Percentiles rank a stretch among this genome's conserved stretches.
phyloP scores from a whole-genome alignment of 2,113 vertebrate genomes.

The Daboia siamensis region DNA sequence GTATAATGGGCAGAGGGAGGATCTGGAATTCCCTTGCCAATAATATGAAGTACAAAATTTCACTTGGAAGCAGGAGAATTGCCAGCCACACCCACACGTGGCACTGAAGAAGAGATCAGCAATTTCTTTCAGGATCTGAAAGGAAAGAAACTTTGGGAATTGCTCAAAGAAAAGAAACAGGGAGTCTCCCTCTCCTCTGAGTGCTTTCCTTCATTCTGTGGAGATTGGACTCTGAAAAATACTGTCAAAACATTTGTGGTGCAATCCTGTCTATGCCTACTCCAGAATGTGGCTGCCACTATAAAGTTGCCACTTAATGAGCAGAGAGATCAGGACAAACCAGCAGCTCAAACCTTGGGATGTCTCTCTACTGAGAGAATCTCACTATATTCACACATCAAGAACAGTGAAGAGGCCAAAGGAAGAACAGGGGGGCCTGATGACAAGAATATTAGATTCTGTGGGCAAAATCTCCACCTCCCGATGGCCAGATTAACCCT shows the following conservation, averaged over 20 bases:
- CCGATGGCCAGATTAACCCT: not conserved
- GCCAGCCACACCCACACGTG: constrained; percentile 10
- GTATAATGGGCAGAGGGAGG: not conserved
- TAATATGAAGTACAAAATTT: not conserved
- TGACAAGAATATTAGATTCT: not conserved
- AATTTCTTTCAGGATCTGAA: not conserved
- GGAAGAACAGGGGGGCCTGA: not conserved
- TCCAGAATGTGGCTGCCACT: not conserved
- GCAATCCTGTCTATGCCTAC: not conserved
- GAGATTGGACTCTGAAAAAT: not conserved
- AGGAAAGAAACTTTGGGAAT: not conserved
- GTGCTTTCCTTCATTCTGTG: not conserved
- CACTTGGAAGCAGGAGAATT: not conserved
- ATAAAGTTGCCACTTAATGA: not conserved
- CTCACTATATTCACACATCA: not conserved
- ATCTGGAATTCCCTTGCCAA: not conserved
- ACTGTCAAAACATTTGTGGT: not conserved
- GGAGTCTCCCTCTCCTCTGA: constrained; percentile 6
- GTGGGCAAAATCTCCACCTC: not conserved
- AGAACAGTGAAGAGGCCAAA: not conserved
- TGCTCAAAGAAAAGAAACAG: not conserved
- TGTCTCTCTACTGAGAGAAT: not conserved
- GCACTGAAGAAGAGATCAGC: not conserved
- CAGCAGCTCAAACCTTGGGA: not conserved
- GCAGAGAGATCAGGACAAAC: not conserved